phyloP scores from a whole-genome alignment of 2,113 vertebrate genomes.

The Cyanoramphus novaezelandiae region DNA sequence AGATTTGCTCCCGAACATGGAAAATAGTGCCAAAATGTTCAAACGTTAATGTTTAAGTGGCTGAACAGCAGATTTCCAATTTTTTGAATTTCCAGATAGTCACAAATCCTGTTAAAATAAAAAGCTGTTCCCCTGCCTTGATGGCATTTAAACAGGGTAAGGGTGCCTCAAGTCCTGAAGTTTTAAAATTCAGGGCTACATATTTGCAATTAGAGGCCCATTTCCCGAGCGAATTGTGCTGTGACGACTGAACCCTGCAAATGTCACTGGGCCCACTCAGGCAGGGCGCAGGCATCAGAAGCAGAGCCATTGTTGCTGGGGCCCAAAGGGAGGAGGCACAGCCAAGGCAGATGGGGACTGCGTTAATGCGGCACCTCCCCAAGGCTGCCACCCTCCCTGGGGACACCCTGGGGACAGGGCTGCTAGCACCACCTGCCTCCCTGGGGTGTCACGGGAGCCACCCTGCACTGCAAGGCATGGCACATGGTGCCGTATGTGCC shows the following conservation, averaged over 20 bases:
- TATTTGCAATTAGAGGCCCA: not conserved
- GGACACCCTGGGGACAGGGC: not conserved
- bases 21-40: not conserved
- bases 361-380: conserved; percentile 19
- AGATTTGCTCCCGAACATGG: not conserved
- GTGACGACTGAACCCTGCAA: not conserved
- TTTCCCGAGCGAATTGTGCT: not conserved
- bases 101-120: not conserved
- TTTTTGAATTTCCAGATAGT: not conserved
- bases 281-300: not conserved
- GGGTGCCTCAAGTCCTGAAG: not conserved
- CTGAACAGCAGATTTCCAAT: not conserved
- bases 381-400: not conserved
- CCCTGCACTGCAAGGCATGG: not conserved
- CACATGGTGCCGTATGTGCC: not conserved
- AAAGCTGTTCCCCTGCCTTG: not conserved
- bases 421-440: conserved; percentile 21
- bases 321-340: conserved; percentile 13
- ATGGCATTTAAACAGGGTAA: rapidly evolving
- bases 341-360: conserved; percentile 55
- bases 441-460: not conserved
- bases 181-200: not conserved
- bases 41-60: not conserved
- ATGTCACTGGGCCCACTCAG: not conserved
- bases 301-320: conserved; percentile 40